Evolutionary conservation across 2,797 vertebrate genomes (phyloP).

Genomic region (Petrocephalus sullivani): DNA sequence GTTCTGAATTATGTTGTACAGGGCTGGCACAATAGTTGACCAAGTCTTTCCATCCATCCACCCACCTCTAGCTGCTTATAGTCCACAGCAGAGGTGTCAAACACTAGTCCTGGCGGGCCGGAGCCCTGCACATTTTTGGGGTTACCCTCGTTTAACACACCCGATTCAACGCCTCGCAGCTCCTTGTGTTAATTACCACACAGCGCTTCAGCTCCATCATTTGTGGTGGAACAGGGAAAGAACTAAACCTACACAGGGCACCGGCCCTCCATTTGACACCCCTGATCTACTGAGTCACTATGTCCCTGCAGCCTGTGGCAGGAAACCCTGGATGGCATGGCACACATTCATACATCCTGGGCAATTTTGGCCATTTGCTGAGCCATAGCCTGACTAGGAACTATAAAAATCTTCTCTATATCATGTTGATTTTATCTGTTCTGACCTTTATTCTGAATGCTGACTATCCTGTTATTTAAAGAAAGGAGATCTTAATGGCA

Average conservation of each 20-base stretch:
- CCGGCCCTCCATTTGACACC: too few species aligned
- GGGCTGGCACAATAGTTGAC: neutral
- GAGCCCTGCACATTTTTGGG: too few species aligned
- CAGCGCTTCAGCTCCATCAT: too few species aligned
- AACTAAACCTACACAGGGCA: too few species aligned
- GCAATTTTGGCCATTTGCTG: neutral
- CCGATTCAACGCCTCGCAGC: too few species aligned
- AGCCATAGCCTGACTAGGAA: neutral
- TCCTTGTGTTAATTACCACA: too few species aligned
- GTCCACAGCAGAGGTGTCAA: neutral
- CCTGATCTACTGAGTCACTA: neutral
- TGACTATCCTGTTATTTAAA: neutral
- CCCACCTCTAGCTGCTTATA: neutral
- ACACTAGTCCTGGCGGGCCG: too few species aligned
- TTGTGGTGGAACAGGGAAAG: too few species aligned
- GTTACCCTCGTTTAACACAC: too few species aligned
- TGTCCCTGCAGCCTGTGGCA: neutral
- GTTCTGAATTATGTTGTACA: neutral
- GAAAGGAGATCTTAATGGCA: neutral
- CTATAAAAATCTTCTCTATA: neutral
- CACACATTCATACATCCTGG: neutral
- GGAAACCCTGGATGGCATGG: neutral
- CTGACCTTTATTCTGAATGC: neutral
- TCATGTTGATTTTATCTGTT: neutral
- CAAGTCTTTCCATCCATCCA: neutral